A percentile compares a stretch with the other conserved stretches of the same genome.
Conservation (phyloP, 2,888 invertebrate species). For the Aporophyla lueneburgensis region DNA sequence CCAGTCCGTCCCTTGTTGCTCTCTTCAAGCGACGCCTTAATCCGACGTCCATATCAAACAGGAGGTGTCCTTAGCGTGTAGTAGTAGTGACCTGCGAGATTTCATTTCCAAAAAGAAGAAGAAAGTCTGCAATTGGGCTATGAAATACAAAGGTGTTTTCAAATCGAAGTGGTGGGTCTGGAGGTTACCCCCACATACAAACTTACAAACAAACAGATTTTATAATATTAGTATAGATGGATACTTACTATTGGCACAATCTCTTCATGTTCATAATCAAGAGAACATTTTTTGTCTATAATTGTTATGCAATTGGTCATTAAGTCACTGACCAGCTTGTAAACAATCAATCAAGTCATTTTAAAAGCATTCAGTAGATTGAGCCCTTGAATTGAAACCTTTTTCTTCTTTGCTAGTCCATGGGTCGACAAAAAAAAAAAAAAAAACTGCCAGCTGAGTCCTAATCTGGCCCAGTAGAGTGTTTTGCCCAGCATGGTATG, state of each 20-base stretch:
- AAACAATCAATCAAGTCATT: background rate
- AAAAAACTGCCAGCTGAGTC: background rate
- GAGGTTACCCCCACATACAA: too few relatives aligned
- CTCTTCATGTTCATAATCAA: background rate
- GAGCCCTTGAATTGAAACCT: background rate
- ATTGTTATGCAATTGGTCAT: background rate
- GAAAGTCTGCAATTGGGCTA: too few relatives aligned
- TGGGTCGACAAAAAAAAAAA: background rate
- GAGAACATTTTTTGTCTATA: background rate
- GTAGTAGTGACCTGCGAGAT: too few relatives aligned
- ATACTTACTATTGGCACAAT: background rate
- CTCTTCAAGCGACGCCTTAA: too few relatives aligned
- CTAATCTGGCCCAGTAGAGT: background rate
- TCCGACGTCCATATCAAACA: too few relatives aligned
- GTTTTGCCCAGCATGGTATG: background rate
- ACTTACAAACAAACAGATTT: too few relatives aligned
- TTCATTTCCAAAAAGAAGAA: too few relatives aligned
- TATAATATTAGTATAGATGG: too few relatives aligned
- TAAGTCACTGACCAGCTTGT: background rate
- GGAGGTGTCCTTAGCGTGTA: too few relatives aligned
- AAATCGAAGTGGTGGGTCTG: too few relatives aligned
- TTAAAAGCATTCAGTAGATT: background rate
- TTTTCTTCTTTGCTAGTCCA: background rate
- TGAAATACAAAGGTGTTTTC: too few relatives aligned
- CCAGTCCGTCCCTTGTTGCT: too few relatives aligned